Percentiles rank a stretch among this genome's conserved stretches.
These are phyloP conservation scores for Lonchura striata DNA, from an alignment of 2,113 vertebrate genomes.

Conservation along the genomic window DNA sequence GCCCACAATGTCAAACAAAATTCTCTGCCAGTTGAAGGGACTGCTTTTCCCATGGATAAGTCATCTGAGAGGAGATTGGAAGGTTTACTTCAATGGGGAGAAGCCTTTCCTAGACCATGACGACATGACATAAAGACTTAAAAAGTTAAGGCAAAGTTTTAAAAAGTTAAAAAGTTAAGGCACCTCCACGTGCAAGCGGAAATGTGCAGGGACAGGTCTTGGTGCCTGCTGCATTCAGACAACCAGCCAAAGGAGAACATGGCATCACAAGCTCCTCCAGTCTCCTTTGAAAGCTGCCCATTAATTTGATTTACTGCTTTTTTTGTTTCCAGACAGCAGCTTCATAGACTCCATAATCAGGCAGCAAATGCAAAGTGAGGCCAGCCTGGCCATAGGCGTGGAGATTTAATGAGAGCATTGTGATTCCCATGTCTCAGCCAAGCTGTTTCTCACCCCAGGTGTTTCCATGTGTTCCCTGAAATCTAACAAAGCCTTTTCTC, in stretches of 20 bases:
- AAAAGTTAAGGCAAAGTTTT: background rate
- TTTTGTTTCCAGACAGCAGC: slow-evolving; percentile 9
- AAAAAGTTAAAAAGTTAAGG: background rate
- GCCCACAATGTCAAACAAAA: background rate
- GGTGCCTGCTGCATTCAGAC: background rate
- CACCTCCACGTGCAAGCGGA: background rate
- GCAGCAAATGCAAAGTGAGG: slow-evolving; percentile 18
- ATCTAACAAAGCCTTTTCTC: slow-evolving; percentile 51
- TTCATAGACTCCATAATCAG: slow-evolving; percentile 28
- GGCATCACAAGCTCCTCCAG: background rate
- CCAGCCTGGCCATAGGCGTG: slow-evolving; percentile 8
- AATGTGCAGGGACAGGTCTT: background rate
- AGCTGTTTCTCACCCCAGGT: slow-evolving; percentile 26
- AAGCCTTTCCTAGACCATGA: background rate
- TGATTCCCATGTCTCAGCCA: slow-evolving; percentile 10
- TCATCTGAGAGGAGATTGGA: background rate
- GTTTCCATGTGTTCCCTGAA: background rate
- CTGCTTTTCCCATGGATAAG: background rate
- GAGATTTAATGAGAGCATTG: slow-evolving; percentile 48
- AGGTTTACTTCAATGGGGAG: background rate
- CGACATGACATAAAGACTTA: background rate
- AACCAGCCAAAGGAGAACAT: background rate
- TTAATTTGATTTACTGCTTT: slow-evolving; percentile 33
- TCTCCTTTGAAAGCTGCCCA: background rate
- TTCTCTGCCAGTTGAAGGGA: background rate